Percentiles rank a stretch among this genome's conserved stretches.
phyloP scores from a whole-genome alignment of 2,113 vertebrate genomes.

The Chinchilla lanigera region DNA sequence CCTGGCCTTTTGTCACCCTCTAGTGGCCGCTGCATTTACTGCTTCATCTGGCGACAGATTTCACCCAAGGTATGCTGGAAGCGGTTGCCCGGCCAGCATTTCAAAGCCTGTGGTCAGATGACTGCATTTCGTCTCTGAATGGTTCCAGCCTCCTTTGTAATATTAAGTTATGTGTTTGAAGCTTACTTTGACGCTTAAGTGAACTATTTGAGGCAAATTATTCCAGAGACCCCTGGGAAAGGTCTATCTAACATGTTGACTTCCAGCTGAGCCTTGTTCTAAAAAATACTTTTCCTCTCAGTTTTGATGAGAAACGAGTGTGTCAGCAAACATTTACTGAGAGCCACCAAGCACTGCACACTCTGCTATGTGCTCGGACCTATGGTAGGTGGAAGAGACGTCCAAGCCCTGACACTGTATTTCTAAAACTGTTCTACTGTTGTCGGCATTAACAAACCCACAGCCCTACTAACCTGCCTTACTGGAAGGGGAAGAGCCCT shows the following conservation, averaged over 20 bases:
- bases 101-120: slow-evolving; percentile 1
- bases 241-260: not conserved
- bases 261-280: not conserved
- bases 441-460: not conserved
- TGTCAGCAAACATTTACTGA: not conserved
- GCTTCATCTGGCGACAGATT: not conserved
- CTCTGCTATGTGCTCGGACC: not conserved
- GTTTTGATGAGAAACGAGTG: not conserved
- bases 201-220: not conserved
- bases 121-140: slow-evolving; percentile 4
- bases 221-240: not conserved
- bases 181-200: not conserved
- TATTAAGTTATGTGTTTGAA: not conserved
- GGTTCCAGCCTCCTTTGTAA: not conserved
- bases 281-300: not conserved
- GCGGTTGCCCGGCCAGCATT: not conserved
- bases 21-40: slow-evolving; percentile 45
- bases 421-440: not conserved
- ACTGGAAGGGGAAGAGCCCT: not conserved
- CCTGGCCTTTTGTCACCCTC: slow-evolving; percentile 48
- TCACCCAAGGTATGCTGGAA: not conserved
- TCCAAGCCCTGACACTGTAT: not conserved
- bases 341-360: not conserved
- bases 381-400: not conserved
- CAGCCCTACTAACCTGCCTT: not conserved